A percentile compares a stretch with the other conserved stretches of the same genome.
These are phyloP conservation scores for Campylomormyrus tamandua DNA, from an alignment of 2,113 vertebrate species.

Conservation along the genomic window DNA sequence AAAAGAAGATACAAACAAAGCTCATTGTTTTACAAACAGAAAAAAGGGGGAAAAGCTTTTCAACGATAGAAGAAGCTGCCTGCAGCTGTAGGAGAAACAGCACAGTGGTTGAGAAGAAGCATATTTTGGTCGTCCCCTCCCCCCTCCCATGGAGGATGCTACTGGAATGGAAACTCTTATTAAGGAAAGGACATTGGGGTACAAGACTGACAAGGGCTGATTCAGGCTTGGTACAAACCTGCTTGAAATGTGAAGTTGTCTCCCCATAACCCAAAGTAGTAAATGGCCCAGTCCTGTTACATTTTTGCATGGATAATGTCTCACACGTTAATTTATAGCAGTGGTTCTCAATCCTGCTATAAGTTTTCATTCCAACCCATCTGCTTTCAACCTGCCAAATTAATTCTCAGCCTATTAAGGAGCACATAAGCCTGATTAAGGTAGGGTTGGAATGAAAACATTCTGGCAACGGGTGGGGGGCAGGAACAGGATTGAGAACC, in stretches of 20 bases:
- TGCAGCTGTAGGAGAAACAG: constrained; percentile 66
- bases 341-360: no score
- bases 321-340: neutral
- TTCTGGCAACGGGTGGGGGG: no score
- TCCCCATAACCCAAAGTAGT: neutral
- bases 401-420: neutral
- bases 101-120: neutral
- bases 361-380: no score
- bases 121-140: neutral
- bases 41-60: constrained; percentile 15
- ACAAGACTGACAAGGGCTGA: neutral
- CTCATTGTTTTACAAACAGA: constrained; percentile 22
- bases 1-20: constrained; percentile 50
- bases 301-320: neutral
- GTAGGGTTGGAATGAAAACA: no score
- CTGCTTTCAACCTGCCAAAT: neutral
- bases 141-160: constrained; percentile 30
- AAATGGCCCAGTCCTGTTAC: neutral
- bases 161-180: constrained; percentile 17
- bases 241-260: neutral
- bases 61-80: constrained; percentile 60
- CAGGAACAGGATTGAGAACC: no score
- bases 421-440: no score
- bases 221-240: neutral
- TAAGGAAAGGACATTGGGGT: neutral